Conservation (phyloP, 2,797 vertebrate species). For the Catamblyrhynchus diadema region DNA sequence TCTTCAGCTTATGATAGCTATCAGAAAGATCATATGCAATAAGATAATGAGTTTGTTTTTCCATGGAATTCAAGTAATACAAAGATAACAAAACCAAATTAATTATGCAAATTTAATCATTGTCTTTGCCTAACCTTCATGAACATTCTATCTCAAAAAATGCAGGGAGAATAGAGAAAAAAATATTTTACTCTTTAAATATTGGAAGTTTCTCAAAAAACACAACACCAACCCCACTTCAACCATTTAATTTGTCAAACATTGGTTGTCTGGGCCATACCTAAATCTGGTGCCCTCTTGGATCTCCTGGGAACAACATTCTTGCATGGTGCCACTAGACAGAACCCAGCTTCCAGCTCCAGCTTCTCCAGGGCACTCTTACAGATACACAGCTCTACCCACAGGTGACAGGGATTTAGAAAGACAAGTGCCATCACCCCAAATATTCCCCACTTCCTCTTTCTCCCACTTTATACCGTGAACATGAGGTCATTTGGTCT, state of each 20-base stretch:
- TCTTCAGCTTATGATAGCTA: background rate
- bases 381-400: background rate
- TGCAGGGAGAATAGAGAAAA: background rate
- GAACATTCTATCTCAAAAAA: background rate
- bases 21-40: background rate
- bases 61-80: background rate
- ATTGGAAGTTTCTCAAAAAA: background rate
- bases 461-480: background rate
- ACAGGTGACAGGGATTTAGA: rapidly evolving
- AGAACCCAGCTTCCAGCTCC: background rate
- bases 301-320: background rate
- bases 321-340: background rate
- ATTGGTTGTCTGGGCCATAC: background rate
- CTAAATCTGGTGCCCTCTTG: background rate
- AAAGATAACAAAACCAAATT: background rate
- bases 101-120: background rate
- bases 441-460: background rate
- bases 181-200: background rate
- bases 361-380: background rate
- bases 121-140: background rate
- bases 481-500: background rate
- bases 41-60: background rate
- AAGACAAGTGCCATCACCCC: background rate
- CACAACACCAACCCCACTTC: background rate
- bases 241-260: background rate